Conservation (phyloP, 2,888 invertebrate species). For the Creontiades dilutus region DNA sequence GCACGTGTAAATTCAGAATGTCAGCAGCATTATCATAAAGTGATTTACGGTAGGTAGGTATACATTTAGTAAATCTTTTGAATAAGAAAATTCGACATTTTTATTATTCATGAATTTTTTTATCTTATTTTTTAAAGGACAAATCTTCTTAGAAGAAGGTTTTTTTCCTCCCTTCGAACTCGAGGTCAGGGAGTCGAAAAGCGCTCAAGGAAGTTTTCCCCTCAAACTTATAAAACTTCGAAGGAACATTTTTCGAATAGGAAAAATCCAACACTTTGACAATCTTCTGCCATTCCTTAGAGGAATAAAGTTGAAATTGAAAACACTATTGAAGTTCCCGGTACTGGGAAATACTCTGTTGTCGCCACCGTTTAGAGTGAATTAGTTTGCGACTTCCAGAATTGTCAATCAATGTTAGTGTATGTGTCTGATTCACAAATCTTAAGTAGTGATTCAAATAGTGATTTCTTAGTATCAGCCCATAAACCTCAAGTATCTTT, state of each 20-base stretch:
- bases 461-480: too few relatives aligned
- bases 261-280: not conserved
- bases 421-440: too few relatives aligned
- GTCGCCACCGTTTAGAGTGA: too few relatives aligned
- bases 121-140: not conserved
- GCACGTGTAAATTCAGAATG: too few relatives aligned
- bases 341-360: too few relatives aligned
- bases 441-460: too few relatives aligned
- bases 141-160: not conserved
- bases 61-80: too few relatives aligned
- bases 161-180: not conserved
- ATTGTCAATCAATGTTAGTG: too few relatives aligned
- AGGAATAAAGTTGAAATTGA: not conserved
- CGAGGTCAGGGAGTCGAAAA: not conserved
- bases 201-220: not conserved
- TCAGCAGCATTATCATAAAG: too few relatives aligned
- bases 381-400: too few relatives aligned
- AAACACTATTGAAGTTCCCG: not conserved
- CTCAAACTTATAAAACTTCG: conserved; percentile 2
- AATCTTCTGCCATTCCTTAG: not conserved
- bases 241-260: not conserved
- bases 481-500: too few relatives aligned
- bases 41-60: too few relatives aligned
- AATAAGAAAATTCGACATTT: not conserved
- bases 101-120: not conserved